Evolutionary conservation across 2,113 vertebrate genomes (phyloP), one percentile per base, ranked within the genome.

Genomic region (Donacobius atricapilla): DNA sequence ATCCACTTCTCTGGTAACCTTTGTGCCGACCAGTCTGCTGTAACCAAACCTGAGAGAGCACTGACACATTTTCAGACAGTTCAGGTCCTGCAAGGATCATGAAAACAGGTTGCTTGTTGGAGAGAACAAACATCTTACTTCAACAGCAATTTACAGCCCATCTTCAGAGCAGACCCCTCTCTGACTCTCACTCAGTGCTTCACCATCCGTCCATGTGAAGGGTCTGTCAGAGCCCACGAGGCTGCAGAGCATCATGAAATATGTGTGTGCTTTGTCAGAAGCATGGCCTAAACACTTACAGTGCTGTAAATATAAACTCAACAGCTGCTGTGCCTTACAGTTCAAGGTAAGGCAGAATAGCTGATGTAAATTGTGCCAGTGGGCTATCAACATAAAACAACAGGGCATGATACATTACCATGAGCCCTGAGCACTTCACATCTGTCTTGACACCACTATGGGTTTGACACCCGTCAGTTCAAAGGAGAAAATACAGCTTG

Each of bases 291-390:
- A 97, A 95, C 56, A 93, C 92, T 94, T 97, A 96, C 91, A 95
- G 48, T 93, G 87, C 94, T 87, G 88, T 93, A 96, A 96, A 95
- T 94, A 97, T 77, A 80, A 94, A 95, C 83, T 61, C 89, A 95
- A 73, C 96, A 94, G 91, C 94, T 94, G 97, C 65, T 81, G 73
- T 84, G 85, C 58, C 86, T 94, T 95, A 96, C 80, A 94, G 94
- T 77, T 96, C 96, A 97, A 97, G 93, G 96, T 95, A 97, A 96
- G 79, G 77, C 89, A 93, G 93, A 97, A 97, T 37, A 94, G 94
- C 90, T 87, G 94, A 86, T 9, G 89, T 96, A 97, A 98, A 97
- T 96, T 57, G 79, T 92, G 69, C 81, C 72, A 64, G 78, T 2
- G 12, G 17, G 68, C 77, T 64, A 93, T 86, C 96, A 93, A 79